Base-by-base conservation (phyloP, 2,113 vertebrate species). In the Gavia stellata region DNA sequence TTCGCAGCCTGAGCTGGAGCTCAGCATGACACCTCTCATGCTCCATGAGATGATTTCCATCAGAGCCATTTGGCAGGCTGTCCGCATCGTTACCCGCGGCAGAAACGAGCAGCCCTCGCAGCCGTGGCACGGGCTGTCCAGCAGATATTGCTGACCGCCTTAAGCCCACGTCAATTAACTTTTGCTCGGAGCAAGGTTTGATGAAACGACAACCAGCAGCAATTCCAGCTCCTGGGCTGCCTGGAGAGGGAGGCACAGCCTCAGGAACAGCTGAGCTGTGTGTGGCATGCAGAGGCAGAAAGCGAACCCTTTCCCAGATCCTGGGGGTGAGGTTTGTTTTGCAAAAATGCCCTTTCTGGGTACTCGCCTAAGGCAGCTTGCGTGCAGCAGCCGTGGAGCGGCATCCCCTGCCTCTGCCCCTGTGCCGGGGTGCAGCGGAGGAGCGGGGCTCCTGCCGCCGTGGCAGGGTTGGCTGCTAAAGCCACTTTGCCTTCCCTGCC, bases 181-280 rank as follows among this genome's bases (percentile, higher is more conserved):
- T 42, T 5, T 73, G 66, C 67, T 17, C 5, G 74, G 61, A 50
- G 74, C 47, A 7, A 63, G 47, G 62, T 4, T 36, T 33, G 71
- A 7, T 24, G 47, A 7, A 12, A 24, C 0, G 5, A 7, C 2
- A 19, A 7, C 6, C 73, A 16, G 83, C 75, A 63, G 83, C 67
- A 21, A 19, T 42, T 63, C 31, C 56, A 42, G 75, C 71, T 50
- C 75, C 79, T 1, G 71, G 68, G 75, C 71, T 63, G 94, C 94
- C 86, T 75, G 90, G 94, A 92, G 94, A 86, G 96, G 94, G 92
- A 95, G 87, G 87, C 66, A 63, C 92, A 91, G 80, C 40, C 90
- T 34, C 81, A 36, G 93, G 67, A 93, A 84, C 71, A 1, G 52
- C 72, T 2, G 77, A 45, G 59, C 38, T 1, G 5, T 2, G 7